These are phyloP conservation scores for Pangasius sanitwongsei DNA, from an alignment of 2,797 vertebrate genomes.

Conservation along the genomic window DNA sequence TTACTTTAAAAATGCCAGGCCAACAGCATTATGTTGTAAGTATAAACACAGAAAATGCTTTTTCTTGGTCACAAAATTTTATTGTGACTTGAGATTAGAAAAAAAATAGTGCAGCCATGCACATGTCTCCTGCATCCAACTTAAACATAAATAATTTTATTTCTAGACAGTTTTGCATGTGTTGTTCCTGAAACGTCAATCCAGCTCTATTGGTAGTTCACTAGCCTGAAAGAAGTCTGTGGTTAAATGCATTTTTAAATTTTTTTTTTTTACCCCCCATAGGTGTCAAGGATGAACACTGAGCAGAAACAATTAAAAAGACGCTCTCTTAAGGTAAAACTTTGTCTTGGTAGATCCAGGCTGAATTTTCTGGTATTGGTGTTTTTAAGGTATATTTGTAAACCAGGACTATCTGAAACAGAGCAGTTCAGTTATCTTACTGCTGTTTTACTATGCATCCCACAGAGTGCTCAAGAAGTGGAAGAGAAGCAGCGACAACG, in stretches of 20 bases:
- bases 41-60: not conserved
- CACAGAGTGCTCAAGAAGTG: conserved; percentile 70
- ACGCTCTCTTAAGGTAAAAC: conserved; percentile 73
- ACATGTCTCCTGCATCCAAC: not conserved
- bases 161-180: not conserved
- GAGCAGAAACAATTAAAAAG: conserved; percentile 71
- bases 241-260: not conserved
- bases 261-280: not conserved
- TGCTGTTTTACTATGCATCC: not conserved
- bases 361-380: not conserved
- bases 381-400: not conserved
- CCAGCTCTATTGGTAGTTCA: not conserved
- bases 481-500: conserved; percentile 76
- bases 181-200: not conserved
- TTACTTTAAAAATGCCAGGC: not conserved
- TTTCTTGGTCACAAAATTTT: not conserved
- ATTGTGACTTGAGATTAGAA: not conserved
- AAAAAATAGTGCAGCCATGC: not conserved
- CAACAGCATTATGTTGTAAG: not conserved
- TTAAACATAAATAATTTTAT: not conserved
- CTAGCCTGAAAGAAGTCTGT: not conserved
- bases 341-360: not conserved
- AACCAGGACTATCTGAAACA: not conserved
- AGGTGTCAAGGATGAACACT: conserved; percentile 68
- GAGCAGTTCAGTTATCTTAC: too few species aligned